A percentile compares a stretch with the other conserved stretches of the same genome.
Evolutionary conservation across 1,140 invertebrate genomes (phyloP).

Genomic region (Habropoda laboriosa): DNA sequence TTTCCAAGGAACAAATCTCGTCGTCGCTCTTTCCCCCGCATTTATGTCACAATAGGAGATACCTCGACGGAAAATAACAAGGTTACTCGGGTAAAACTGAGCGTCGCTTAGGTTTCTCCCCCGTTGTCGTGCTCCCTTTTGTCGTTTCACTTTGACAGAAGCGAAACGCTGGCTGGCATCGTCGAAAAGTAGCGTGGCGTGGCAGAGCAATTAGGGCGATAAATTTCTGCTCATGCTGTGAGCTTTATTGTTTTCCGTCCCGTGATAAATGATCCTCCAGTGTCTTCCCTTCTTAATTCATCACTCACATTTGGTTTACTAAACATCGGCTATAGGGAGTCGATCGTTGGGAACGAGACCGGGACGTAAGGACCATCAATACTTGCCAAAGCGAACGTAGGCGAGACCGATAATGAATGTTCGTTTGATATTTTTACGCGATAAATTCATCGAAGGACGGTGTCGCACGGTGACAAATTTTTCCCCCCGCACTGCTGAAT

Average conservation of each 20-base stretch:
- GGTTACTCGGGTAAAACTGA: neutral
- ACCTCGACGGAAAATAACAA: neutral
- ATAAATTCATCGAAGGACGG: neutral
- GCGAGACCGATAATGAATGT: neutral
- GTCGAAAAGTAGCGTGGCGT: slow-evolving; percentile 16
- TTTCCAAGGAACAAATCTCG: neutral
- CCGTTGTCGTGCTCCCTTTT: neutral
- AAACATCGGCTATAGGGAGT: slow-evolving; percentile 2
- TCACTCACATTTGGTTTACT: slow-evolving; percentile 22
- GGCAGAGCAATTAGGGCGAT: slow-evolving; percentile 23
- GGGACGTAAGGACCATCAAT: neutral
- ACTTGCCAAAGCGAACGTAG: neutral
- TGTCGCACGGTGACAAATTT: neutral
- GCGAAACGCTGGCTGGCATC: neutral
- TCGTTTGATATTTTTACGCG: neutral
- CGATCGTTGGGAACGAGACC: neutral
- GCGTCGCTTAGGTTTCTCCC: neutral
- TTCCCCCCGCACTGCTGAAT: neutral
- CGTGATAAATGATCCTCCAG: slow-evolving; percentile 40
- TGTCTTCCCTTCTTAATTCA: slow-evolving; percentile 42
- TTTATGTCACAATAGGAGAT: neutral
- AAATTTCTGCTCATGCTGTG: neutral
- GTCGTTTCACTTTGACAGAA: neutral
- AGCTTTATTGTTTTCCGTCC: slow-evolving; percentile 21
- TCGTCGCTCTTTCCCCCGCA: neutral